Percentiles rank a stretch among this genome's conserved stretches.
Conservation (phyloP, 2,888 invertebrate species). For the Epistrophe eligans region DNA sequence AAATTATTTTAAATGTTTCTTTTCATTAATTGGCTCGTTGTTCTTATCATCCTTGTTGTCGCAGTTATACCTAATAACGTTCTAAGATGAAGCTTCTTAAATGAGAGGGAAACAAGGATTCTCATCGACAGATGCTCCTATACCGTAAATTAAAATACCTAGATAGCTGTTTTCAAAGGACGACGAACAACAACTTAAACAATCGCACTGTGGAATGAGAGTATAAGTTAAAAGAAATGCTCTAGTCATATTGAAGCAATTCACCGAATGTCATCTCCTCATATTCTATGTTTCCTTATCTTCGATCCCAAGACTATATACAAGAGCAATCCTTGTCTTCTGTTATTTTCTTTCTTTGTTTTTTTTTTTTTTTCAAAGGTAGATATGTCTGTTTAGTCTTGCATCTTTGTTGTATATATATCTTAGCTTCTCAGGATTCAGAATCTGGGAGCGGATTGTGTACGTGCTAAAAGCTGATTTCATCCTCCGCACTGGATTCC, state of each 20-base stretch:
- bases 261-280: slow-evolving; percentile 40
- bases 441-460: slow-evolving; percentile 2
- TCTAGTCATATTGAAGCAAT: slow-evolving; percentile 46
- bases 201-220: background rate
- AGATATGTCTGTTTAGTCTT: slow-evolving; percentile 2
- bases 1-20: slow-evolving; percentile 21
- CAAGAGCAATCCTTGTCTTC: slow-evolving; percentile 36
- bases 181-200: background rate
- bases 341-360: background rate
- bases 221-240: slow-evolving; percentile 13
- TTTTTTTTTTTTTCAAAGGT: background rate
- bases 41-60: slow-evolving; percentile 33
- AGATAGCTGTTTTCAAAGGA: background rate
- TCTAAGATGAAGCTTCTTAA: slow-evolving; percentile 5
- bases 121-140: slow-evolving; percentile 15
- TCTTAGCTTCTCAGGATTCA: slow-evolving; percentile 1
- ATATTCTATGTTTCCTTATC: slow-evolving; percentile 49
- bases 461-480: slow-evolving; percentile 44
- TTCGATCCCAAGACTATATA: slow-evolving; percentile 31
- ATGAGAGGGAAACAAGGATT: slow-evolving; percentile 4
- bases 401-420: background rate
- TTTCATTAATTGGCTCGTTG: slow-evolving; percentile 47
- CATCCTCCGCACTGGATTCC: slow-evolving; percentile 49
- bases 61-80: background rate
- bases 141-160: slow-evolving; percentile 17